A percentile compares a stretch with the other conserved stretches of the same genome.
Conservation (phyloP, 2,888 invertebrate genomes). For the Seladonia tumulorum region DNA sequence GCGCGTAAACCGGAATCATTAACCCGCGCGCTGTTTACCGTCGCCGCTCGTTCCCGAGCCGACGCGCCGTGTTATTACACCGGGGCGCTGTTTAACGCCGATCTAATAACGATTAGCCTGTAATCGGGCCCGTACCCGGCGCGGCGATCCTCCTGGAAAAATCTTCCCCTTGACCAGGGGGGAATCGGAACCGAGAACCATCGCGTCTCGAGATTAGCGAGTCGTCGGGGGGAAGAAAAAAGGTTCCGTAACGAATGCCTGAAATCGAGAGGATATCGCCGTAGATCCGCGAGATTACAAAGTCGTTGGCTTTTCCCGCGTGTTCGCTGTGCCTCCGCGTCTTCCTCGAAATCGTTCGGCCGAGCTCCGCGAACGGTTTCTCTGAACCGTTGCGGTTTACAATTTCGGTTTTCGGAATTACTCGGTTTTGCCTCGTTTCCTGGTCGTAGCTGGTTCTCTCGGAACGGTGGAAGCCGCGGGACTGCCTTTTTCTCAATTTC, state of each 20-base stretch:
- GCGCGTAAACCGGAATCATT: slow-evolving; percentile 29
- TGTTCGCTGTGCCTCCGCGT: neutral
- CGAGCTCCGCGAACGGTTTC: neutral
- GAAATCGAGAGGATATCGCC: neutral
- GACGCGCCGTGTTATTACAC: slow-evolving; percentile 20
- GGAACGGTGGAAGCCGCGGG: too few species aligned
- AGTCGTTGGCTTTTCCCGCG: neutral
- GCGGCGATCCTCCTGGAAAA: neutral
- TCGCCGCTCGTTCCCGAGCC: slow-evolving; percentile 1
- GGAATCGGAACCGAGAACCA: neutral
- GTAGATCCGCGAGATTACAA: neutral
- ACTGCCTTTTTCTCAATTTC: too few species aligned
- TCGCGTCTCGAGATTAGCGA: neutral
- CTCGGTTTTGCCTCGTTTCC: neutral
- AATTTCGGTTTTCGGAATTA: neutral
- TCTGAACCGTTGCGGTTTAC: neutral
- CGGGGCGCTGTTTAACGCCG: slow-evolving; percentile 9
- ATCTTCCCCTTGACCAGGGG: neutral
- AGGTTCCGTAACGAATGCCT: neutral
- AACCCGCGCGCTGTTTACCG: slow-evolving; percentile 24
- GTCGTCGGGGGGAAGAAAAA: neutral
- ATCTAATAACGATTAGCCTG: slow-evolving; percentile 22
- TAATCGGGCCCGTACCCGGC: neutral
- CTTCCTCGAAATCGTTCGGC: neutral
- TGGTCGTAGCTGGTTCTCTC: too few species aligned